Evolutionary conservation across 2,888 invertebrate species (phyloP).

Genomic region (Cephus nigrinus): DNA sequence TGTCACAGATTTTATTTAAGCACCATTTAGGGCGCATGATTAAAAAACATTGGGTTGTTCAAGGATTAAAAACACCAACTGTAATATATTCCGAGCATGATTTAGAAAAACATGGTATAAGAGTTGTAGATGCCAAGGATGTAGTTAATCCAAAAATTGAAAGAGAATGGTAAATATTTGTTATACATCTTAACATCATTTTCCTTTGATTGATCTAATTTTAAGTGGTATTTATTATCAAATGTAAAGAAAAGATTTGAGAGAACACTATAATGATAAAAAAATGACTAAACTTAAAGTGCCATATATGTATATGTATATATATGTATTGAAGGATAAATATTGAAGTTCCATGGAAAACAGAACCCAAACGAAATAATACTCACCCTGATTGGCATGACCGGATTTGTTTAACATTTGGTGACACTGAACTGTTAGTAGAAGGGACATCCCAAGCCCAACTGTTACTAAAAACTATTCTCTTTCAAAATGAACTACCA

Average conservation of each 20-base stretch:
- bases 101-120: conserved; percentile 71
- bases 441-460: conserved; percentile 84
- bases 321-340: neutral
- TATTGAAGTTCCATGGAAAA: conserved; percentile 66
- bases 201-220: neutral
- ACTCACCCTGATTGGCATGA: conserved; percentile 77
- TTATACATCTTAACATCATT: neutral
- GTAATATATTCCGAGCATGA: conserved; percentile 70
- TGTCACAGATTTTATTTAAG: conserved; percentile 72
- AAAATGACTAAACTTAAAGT: neutral
- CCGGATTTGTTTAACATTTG: conserved; percentile 71
- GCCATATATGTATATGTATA: neutral
- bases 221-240: conserved; percentile 5
- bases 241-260: conserved; percentile 12
- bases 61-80: conserved; percentile 72
- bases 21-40: conserved; percentile 82
- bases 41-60: conserved; percentile 78
- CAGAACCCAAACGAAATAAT: conserved; percentile 66
- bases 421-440: conserved; percentile 74
- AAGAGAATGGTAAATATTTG: neutral
- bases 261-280: neutral
- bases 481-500: conserved; percentile 74
- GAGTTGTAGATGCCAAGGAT: conserved; percentile 73
- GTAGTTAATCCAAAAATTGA: conserved; percentile 64
- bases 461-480: conserved; percentile 82